Evolutionary conservation across 2,888 invertebrate species (phyloP), one percentile per base, ranked within the genome.

Genomic region (Venustoraphidia nigricollis): DNA sequence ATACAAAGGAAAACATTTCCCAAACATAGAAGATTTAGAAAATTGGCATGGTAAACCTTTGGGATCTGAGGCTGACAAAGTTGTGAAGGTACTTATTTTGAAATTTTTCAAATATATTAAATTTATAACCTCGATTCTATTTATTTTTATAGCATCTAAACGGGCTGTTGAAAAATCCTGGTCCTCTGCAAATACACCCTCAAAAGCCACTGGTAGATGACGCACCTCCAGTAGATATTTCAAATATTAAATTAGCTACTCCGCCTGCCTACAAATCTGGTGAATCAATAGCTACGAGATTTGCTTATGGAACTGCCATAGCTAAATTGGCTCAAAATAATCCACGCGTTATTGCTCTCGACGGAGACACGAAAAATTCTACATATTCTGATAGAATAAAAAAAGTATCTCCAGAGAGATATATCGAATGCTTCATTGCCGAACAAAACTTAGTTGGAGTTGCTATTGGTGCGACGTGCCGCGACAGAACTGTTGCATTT

Each of bases 11-110:
- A 86, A 77, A 63, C 82, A 80, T 58, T 92, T 92, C 70, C 81
- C 84, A 40, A 82, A 82, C 46, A 91, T 98, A 60, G 96, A 95
- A 66, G 89, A 99, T 66, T 58, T 77, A 55, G 89, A 93, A 50
- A 92, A 94, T 68, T 98, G 96, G 96, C 98, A 99, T 63, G 98
- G 98, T 46, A 98, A 98, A 67, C 83, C 98, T 0, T 69, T 99
- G 50, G 95, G 93, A 0, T 82, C 76, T 46, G 83, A 89, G 52
- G 79, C 86, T 1, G 81, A 81, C 1, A 78, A 72, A 56, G 77
- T 86, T 9, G 63, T 83, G 50, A 61, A 68, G 57, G 79, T 79
- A 62, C 49, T 45, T 27, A 38, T 38, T 17, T 14, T 27, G 10
- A 2, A 46, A 36, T n/a, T 10, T 27, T 39, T 10, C 8, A 44